phyloP scores from a whole-genome alignment of 2,797 vertebrate genomes.

The Sebastes taczanowskii region DNA sequence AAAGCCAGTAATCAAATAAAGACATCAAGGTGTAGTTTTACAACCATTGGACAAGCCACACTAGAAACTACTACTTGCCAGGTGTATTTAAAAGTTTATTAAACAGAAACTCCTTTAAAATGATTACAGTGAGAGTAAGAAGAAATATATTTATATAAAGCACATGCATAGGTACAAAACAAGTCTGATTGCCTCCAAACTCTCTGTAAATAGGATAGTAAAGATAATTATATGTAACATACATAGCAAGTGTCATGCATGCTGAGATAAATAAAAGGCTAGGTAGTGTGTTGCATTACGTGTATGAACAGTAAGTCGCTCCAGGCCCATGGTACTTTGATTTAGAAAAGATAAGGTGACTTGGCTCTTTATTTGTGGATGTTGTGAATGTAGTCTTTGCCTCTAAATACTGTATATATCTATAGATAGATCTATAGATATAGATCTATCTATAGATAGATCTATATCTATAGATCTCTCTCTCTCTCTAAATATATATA shows the following conservation, averaged over 20 bases:
- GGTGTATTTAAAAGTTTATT: constrained; percentile 72
- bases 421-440: too few species aligned
- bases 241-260: constrained; percentile 74
- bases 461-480: too few species aligned
- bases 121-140: constrained; percentile 68
- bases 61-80: background rate
- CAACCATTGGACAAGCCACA: background rate
- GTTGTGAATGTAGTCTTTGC: constrained; percentile 19
- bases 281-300: constrained; percentile 66
- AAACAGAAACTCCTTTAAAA: constrained; percentile 75
- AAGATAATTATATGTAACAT: constrained; percentile 63
- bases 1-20: background rate
- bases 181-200: constrained; percentile 59
- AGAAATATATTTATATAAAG: constrained; percentile 66
- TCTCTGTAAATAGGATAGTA: constrained; percentile 69
- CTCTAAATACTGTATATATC: constrained; percentile 16
- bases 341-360: constrained; percentile 29
- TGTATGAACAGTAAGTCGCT: constrained; percentile 35
- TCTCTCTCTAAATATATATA: background rate
- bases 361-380: constrained; percentile 33
- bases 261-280: constrained; percentile 73
- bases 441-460: too few species aligned
- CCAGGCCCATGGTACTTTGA: constrained; percentile 26
- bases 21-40: background rate
- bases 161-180: constrained; percentile 78